Conservation (phyloP, 2,797 vertebrate species). For the Urosaurus nigricauda region DNA sequence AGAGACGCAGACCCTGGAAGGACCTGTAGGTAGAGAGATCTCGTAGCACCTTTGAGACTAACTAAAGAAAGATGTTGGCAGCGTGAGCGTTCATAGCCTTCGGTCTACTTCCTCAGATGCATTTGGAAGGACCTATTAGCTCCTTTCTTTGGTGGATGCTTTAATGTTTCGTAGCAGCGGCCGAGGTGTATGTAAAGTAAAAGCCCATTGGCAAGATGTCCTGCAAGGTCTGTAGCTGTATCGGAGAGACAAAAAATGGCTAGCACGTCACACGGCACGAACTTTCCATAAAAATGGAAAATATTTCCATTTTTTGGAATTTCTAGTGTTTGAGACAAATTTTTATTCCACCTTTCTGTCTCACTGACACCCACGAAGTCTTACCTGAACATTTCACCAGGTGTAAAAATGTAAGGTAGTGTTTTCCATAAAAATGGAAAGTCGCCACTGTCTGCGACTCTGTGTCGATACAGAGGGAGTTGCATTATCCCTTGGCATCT, state of each 20-base stretch:
- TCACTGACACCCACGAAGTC: too few relatives aligned
- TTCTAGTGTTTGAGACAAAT: too few relatives aligned
- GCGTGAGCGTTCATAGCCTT: too few relatives aligned
- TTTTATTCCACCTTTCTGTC: too few relatives aligned
- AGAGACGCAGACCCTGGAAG: neutral
- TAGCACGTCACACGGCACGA: neutral
- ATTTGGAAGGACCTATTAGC: neutral
- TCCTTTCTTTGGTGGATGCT: neutral
- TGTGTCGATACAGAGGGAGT: neutral
- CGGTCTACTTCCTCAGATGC: too few relatives aligned
- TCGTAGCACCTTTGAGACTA: too few relatives aligned
- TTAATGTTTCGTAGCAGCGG: neutral
- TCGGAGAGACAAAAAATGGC: neutral
- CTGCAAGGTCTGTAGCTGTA: neutral
- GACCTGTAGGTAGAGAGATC: neutral
- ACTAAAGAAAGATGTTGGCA: too few relatives aligned
- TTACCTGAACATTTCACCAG: too few relatives aligned
- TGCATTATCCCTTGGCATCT: neutral
- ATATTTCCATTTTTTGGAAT: too few relatives aligned
- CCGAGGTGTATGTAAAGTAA: neutral
- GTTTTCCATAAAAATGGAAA: neutral
- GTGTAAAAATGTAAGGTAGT: too few relatives aligned
- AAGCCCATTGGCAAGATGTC: neutral
- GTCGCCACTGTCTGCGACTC: neutral
- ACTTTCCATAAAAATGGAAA: too few relatives aligned